Conservation (phyloP, 2,113 vertebrate species). For the Clarias batrachus region DNA sequence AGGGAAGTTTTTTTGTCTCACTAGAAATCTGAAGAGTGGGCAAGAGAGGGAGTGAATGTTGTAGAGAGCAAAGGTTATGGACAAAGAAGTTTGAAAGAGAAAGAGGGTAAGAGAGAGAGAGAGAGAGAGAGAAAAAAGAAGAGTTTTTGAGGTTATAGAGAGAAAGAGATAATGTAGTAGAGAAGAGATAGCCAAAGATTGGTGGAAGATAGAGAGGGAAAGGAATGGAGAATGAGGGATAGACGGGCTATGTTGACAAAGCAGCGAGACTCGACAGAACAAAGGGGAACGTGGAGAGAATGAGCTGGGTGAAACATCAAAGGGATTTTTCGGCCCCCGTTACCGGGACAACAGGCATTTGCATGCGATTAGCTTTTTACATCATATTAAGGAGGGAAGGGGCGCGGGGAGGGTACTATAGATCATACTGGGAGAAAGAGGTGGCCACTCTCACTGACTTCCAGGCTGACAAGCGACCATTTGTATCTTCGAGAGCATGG, state of each 20-base stretch:
- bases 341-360: slow-evolving; percentile 85
- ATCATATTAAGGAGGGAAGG: slow-evolving; percentile 79
- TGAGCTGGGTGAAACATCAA: slow-evolving; percentile 82
- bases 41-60: neutral
- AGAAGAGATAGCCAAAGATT: slow-evolving; percentile 29
- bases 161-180: slow-evolving; percentile 53
- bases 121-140: too few relatives aligned
- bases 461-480: slow-evolving; percentile 60
- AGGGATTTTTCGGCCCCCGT: slow-evolving; percentile 81
- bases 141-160: neutral
- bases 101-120: neutral
- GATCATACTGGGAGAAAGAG: slow-evolving; percentile 63
- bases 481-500: slow-evolving; percentile 33
- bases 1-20: slow-evolving; percentile 28
- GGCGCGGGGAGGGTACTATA: slow-evolving; percentile 61
- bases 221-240: slow-evolving; percentile 39
- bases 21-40: slow-evolving; percentile 28
- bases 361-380: slow-evolving; percentile 85
- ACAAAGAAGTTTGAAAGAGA: slow-evolving; percentile 26
- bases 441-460: slow-evolving; percentile 73
- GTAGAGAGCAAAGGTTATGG: slow-evolving; percentile 33
- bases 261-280: slow-evolving; percentile 77
- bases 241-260: slow-evolving; percentile 74
- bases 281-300: slow-evolving; percentile 82
- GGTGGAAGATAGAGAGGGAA: slow-evolving; percentile 32